These are phyloP conservation scores for Sula dactylatra DNA, from an alignment of 2,113 vertebrate species.

Conservation along the genomic window DNA sequence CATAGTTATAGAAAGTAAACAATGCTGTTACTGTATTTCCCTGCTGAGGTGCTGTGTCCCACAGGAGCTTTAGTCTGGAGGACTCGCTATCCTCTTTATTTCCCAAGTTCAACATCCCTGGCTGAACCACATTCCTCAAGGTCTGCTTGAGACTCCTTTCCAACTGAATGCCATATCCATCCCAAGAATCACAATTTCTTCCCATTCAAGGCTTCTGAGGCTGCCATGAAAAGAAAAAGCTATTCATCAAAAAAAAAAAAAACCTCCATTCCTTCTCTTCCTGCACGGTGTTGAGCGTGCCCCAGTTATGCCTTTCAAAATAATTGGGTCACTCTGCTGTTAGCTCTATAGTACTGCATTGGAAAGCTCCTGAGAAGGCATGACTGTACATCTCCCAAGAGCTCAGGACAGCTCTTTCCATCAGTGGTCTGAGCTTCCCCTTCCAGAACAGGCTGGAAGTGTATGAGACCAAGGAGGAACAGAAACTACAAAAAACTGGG, in stretches of 20 bases:
- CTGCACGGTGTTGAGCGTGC: background rate
- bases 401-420: background rate
- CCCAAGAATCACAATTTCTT: background rate
- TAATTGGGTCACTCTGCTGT: constrained; percentile 5
- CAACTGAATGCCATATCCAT: background rate
- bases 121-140: background rate
- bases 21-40: background rate
- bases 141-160: background rate
- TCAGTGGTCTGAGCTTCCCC: background rate
- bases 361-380: constrained; percentile 3
- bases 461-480: background rate
- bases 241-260: background rate
- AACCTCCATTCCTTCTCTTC: background rate
- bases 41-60: background rate
- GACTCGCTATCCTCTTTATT: background rate
- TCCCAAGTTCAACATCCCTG: background rate
- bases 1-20: background rate
- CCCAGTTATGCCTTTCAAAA: background rate
- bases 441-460: background rate
- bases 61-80: background rate
- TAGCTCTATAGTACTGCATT: background rate
- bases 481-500: background rate
- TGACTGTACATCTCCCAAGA: background rate
- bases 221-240: background rate
- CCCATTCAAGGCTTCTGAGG: background rate